Percentiles rank a stretch among this genome's conserved stretches.
These are phyloP conservation scores for Euleptes europaea DNA, from an alignment of 2,113 vertebrate species.

Conservation along the genomic window DNA sequence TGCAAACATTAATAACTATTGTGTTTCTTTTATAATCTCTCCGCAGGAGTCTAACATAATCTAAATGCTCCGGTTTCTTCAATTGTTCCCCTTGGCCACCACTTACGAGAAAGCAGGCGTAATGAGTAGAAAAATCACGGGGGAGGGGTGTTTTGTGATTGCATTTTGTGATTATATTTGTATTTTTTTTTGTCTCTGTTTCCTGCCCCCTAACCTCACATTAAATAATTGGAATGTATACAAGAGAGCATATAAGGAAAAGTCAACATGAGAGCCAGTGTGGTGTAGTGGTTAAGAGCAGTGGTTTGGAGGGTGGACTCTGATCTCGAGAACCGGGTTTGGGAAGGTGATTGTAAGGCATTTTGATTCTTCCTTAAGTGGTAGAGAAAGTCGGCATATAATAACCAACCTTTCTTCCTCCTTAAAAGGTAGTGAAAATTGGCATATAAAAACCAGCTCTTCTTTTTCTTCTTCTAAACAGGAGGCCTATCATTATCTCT, in stretches of 20 bases:
- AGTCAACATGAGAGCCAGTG: too few species aligned
- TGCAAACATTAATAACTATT: slow-evolving; percentile 53
- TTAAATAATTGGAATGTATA: slow-evolving; percentile 18
- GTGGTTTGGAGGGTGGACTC: too few species aligned
- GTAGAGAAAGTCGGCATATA: too few species aligned
- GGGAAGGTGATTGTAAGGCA: too few species aligned
- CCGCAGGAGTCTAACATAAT: slow-evolving; percentile 19
- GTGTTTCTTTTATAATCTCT: slow-evolving; percentile 27
- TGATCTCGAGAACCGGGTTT: too few species aligned
- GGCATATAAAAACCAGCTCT: too few species aligned
- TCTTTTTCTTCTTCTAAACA: too few species aligned
- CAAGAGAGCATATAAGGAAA: slow-evolving; percentile 6
- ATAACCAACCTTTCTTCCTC: too few species aligned
- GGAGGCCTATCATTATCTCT: too few species aligned
- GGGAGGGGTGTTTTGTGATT: neutral
- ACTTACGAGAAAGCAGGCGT: slow-evolving; percentile 20
- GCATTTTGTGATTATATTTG: neutral
- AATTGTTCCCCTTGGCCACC: slow-evolving; percentile 24
- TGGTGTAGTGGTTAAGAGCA: too few species aligned
- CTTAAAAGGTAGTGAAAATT: too few species aligned
- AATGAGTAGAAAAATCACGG: neutral
- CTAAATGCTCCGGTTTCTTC: slow-evolving; percentile 31
- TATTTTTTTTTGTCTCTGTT: slow-evolving; percentile 10
- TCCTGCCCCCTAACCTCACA: neutral
- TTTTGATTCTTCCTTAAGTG: too few species aligned